Evolutionary conservation across 2,797 vertebrate genomes (phyloP).

Genomic region (Gymnoscopelus braueri): DNA sequence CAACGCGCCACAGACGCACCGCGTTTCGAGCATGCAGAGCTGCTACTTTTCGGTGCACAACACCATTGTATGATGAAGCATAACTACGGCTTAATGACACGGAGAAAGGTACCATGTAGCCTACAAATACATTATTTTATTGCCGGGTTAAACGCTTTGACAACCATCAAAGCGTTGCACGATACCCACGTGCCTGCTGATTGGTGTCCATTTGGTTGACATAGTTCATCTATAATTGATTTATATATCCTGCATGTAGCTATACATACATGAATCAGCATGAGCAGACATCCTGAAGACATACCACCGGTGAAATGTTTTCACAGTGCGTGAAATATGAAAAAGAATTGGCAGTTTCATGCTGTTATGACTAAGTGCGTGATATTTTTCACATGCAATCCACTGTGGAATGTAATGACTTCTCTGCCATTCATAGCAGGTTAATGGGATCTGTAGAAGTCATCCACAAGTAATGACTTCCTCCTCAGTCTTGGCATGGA

Average conservation of each 20-base stretch:
- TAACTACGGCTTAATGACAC: not conserved
- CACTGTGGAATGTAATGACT: conserved; percentile 32
- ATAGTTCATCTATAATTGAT: too few relatives aligned
- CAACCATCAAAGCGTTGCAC: not conserved
- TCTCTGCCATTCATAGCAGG: not conserved
- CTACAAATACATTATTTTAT: not conserved
- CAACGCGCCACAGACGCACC: too few relatives aligned
- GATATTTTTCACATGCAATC: conserved; percentile 13
- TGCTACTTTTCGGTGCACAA: too few relatives aligned
- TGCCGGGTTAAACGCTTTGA: not conserved
- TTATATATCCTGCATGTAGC: too few relatives aligned
- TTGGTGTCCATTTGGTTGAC: not conserved
- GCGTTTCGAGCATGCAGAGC: too few relatives aligned
- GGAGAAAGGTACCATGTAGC: not conserved
- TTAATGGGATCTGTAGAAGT: conserved; percentile 40
- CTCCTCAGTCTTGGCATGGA: conserved; percentile 33
- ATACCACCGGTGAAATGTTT: not conserved
- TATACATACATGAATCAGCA: too few relatives aligned
- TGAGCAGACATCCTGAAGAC: not conserved
- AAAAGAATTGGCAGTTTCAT: conserved; percentile 7
- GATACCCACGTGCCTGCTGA: conserved; percentile 7
- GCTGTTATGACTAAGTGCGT: conserved; percentile 11
- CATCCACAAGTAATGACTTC: conserved; percentile 19
- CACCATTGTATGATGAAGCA: too few relatives aligned
- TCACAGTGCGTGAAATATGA: conserved; percentile 2